Evolutionary conservation across 2,113 vertebrate species (phyloP).

Genomic region (Ardeotis arabs): DNA sequence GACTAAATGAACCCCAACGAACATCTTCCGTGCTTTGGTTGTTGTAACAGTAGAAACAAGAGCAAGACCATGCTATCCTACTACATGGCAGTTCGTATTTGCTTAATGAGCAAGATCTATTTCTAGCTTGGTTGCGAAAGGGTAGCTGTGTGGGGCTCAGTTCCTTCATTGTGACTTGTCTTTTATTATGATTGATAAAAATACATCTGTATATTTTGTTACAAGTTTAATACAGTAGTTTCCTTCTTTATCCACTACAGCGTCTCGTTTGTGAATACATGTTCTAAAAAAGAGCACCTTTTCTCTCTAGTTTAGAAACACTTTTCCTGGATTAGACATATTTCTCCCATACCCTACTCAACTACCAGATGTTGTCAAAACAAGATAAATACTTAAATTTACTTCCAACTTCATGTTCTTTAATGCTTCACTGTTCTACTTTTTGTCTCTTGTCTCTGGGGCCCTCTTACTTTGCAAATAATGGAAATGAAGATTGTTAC

Average conservation of each 20-base stretch:
- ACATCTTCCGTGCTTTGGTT: background rate
- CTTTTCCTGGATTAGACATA: background rate
- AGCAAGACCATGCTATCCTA: background rate
- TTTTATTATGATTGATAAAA: background rate
- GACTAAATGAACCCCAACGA: background rate
- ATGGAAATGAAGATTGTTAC: background rate
- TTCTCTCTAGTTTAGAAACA: background rate
- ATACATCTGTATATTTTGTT: background rate
- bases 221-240: background rate
- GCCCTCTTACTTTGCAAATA: background rate
- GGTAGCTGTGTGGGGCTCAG: accelerated
- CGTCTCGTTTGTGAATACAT: background rate
- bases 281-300: background rate
- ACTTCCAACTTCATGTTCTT: background rate
- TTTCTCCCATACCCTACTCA: background rate
- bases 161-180: background rate
- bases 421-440: background rate
- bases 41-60: background rate
- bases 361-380: background rate
- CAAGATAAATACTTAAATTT: background rate
- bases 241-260: background rate
- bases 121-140: background rate
- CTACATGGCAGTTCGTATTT: background rate
- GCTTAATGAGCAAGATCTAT: background rate
- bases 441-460: background rate